These are phyloP conservation scores for Punctoribates punctum DNA, from an alignment of 2,888 invertebrate genomes.

Conservation along the genomic window DNA sequence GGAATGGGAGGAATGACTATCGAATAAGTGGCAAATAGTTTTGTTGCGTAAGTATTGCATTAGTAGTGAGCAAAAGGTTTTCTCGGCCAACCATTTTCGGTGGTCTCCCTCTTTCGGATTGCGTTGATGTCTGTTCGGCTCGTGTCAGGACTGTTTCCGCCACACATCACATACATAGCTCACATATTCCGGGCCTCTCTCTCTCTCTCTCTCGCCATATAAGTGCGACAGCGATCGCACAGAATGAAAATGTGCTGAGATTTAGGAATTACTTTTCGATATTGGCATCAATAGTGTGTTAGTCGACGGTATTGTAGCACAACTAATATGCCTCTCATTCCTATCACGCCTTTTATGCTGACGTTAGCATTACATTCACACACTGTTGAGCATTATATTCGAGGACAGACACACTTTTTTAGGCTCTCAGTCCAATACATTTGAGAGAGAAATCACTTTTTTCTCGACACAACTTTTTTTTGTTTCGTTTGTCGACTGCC, in stretches of 20 bases:
- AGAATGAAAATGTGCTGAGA: slow-evolving; percentile 23
- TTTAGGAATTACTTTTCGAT: slow-evolving; percentile 23
- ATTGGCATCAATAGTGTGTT: slow-evolving; percentile 17
- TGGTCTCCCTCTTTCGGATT: slow-evolving; percentile 17
- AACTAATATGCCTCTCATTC: slow-evolving; percentile 26
- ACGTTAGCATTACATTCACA: slow-evolving; percentile 36
- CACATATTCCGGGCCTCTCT: background rate
- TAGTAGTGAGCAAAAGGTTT: slow-evolving; percentile 17
- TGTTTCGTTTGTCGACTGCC: background rate
- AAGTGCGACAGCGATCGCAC: background rate
- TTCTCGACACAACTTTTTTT: background rate
- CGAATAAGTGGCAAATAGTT: slow-evolving; percentile 3
- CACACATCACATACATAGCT: slow-evolving; percentile 16
- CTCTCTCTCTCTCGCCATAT: background rate
- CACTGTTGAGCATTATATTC: slow-evolving; percentile 37
- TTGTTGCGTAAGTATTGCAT: slow-evolving; percentile 30
- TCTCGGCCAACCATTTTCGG: background rate
- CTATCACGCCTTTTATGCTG: slow-evolving; percentile 39
- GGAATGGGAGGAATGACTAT: background rate
- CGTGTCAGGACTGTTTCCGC: slow-evolving; percentile 37
- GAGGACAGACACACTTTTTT: slow-evolving; percentile 27
- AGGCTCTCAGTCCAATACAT: slow-evolving; percentile 15
- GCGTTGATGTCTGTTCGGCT: slow-evolving; percentile 12
- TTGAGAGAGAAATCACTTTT: background rate
- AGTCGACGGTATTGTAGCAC: background rate